Evolutionary conservation across 2,797 vertebrate genomes (phyloP), one percentile per base, ranked within the genome.

Genomic region (Semaprochilodus insignis): DNA sequence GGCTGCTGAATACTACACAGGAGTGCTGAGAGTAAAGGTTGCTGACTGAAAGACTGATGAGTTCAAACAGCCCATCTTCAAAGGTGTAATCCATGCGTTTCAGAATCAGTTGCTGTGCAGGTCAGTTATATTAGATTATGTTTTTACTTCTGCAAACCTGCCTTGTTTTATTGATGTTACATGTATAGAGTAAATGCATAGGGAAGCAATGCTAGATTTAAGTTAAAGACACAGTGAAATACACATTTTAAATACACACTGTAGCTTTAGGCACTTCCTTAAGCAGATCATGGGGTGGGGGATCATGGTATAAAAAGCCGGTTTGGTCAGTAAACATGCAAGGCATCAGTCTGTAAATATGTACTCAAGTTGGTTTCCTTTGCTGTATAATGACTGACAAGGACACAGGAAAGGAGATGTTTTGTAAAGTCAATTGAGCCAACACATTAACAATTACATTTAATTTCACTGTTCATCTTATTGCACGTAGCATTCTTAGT

Each of bases 1-100:
- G 23, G 80, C 23, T 34, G 21, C 62, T 44, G 62, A 81, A 81
- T 62, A 86, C 71, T 16, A 70, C 74, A 81, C 51, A 62, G 40
- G 17, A 62, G 69, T 34, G 44, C 21, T 51, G 25, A 44, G n/a
- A 63, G 52, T 74, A 14, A 36, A 11, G 8, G 0, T 21, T 36
- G 51, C n/a, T 55, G 4, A 19, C 17, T 21, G 11, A 6, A 74
- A 74, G n/a, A 52, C 5, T 8, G 16, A 11, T 10, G 25, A 54
- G 27, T 34, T 31, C 25, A 34, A n/a, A 54, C 1, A 71, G n/a
- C 15, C 52, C 1, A 1, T 40, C 2, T 40, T 40, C 5, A 40
- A 40, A 40, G 40, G 40, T 69, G 8, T 40, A 44, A 40, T 69
- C 15, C 6, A 69, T 69, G 23, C 13, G 14, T 25, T 25, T 25